Evolutionary conservation across 2,797 vertebrate species (phyloP), one percentile per base, ranked within the genome.

Genomic region (Epinephelus malabaricus): DNA sequence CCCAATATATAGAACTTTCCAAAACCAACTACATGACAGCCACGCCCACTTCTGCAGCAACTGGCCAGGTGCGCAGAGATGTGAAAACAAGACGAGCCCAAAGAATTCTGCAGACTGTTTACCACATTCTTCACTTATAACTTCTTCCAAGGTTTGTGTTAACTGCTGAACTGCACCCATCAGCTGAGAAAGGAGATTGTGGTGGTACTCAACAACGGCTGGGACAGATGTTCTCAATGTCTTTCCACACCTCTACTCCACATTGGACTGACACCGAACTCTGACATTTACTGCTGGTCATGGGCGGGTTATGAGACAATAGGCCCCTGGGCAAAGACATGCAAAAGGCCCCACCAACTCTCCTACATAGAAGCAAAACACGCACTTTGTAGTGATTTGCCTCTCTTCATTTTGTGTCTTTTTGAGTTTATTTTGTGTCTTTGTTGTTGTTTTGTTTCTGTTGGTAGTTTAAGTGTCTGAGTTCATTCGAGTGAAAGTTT

Each of bases 181-280:
- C 1, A 1, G 55, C 12, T 25, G 18, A 74, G 27, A 54, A 25
- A 11, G n/a, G 19, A 63, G 18, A 17, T 14, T 46, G 23, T 58
- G 21, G 27, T 61, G 17, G 25, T 27, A 38, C 25, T 51, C n/a
- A 51, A 30, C 19, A 14, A 45, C 2, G 1, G 11, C 51, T 1
- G 6, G 19, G 15, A 45, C 62, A 19, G 46, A 71, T 64, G 6
- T 11, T 4, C 59, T 70, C 5, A 1, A 30, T 25, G 65, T 74
- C 21, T 45, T 40, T 25, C 19, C 30, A 59, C 30, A 51, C 46
- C 72, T 68, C 47, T 34, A 25, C 21, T 38, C 11, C 47, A 78
- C 27, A 55, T 68, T 62, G 5, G 11, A 1, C 7, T 27, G 21
- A 62, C 17, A 53, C 12, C 23, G 12, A 71, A 65, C 25, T 55